These are phyloP conservation scores for Coelinius sp. DNA, from an alignment of 2,888 invertebrate genomes.

Conservation along the genomic window DNA sequence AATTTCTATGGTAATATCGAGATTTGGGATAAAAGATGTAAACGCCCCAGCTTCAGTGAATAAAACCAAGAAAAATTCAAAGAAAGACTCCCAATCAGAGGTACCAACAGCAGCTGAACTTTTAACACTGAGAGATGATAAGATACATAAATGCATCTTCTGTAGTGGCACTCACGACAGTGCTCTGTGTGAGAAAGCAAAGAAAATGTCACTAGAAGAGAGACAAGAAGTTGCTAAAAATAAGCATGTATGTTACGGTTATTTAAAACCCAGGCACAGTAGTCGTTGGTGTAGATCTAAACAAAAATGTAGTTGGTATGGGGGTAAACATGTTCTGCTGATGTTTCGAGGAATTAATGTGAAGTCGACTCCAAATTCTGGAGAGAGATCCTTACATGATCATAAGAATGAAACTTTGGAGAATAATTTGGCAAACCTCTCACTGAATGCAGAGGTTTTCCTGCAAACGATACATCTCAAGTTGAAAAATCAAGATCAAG, in stretches of 20 bases:
- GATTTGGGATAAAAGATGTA: not conserved
- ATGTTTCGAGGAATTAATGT: slow-evolving; percentile 48
- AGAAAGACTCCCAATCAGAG: not conserved
- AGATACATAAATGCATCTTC: not conserved
- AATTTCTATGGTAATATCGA: slow-evolving; percentile 16
- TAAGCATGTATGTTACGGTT: slow-evolving; percentile 44
- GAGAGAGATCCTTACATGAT: not conserved
- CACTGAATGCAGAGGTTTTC: slow-evolving; percentile 38
- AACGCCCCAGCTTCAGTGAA: no score
- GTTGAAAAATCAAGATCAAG: slow-evolving; percentile 34
- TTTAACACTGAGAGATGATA: not conserved
- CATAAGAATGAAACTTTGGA: slow-evolving; percentile 27
- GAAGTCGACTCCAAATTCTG: not conserved
- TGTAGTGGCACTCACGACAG: not conserved
- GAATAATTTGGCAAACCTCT: slow-evolving; percentile 33
- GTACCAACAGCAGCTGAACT: not conserved
- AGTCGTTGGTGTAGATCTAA: slow-evolving; percentile 46
- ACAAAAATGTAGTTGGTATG: slow-evolving; percentile 49
- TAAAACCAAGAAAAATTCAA: not conserved
- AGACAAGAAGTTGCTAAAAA: not conserved
- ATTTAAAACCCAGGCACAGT: slow-evolving; percentile 46
- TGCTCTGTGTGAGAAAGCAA: not conserved
- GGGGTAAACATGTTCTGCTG: slow-evolving; percentile 47
- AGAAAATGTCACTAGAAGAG: not conserved
- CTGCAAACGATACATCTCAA: slow-evolving; percentile 50